These are phyloP conservation scores for Propithecus deckenii DNA, from an alignment of 2,797 vertebrate species.

Conservation along the genomic window DNA sequence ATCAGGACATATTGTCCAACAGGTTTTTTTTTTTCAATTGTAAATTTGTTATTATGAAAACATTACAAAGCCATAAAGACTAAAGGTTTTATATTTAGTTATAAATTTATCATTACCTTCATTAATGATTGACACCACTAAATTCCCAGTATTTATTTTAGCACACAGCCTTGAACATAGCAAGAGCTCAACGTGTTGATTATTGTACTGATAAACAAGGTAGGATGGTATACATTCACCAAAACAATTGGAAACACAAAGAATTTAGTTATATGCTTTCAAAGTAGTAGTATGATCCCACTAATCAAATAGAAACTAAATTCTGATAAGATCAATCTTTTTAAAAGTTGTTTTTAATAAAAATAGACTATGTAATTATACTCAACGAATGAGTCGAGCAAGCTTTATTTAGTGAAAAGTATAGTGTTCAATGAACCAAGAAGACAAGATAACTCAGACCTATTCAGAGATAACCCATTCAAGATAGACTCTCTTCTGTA, in stretches of 20 bases:
- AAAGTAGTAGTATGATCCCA: neutral
- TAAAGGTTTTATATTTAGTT: neutral
- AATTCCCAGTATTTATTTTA: neutral
- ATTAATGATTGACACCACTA: neutral
- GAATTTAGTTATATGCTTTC: neutral
- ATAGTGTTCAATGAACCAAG: neutral
- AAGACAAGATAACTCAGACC: neutral
- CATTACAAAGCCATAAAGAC: neutral
- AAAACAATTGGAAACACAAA: neutral
- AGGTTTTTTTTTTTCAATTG: neutral
- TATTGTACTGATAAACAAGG: neutral
- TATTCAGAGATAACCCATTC: neutral
- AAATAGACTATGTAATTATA: neutral
- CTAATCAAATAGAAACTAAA: constrained; percentile 29
- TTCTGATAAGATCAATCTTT: neutral
- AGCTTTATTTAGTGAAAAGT: constrained; percentile 21
- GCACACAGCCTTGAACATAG: neutral
- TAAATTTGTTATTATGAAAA: constrained; percentile 2
- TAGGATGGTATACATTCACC: neutral
- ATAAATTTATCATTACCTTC: neutral
- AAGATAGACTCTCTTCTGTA: neutral
- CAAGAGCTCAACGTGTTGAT: neutral
- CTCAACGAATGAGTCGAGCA: neutral
- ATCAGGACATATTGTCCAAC: neutral
- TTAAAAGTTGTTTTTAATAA: neutral